These are phyloP conservation scores for Labeo catla DNA, from an alignment of 2,113 vertebrate genomes.

Conservation along the genomic window DNA sequence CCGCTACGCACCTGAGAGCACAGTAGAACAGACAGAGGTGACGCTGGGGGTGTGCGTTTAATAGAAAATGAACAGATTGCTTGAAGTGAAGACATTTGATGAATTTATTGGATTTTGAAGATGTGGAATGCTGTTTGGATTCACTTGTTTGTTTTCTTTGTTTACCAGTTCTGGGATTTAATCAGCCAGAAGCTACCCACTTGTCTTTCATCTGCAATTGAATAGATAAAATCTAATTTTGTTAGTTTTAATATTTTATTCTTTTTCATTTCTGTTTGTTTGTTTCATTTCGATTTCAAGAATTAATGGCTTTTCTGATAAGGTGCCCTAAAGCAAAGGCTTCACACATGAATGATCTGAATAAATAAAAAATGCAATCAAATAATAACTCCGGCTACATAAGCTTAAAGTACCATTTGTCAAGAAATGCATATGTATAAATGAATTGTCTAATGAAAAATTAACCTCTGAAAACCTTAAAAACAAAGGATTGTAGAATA, in stretches of 20 bases:
- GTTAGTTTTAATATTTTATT: not conserved
- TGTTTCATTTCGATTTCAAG: not conserved
- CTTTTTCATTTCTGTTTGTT: not conserved
- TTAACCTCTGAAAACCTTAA: not conserved
- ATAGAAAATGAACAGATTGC: not conserved
- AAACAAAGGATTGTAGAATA: not conserved
- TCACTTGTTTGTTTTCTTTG: not conserved
- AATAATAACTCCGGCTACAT: too few species aligned
- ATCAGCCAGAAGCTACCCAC: not conserved
- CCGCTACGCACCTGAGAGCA: not conserved
- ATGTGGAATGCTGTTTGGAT: not conserved
- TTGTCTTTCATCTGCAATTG: not conserved
- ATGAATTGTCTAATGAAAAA: not conserved
- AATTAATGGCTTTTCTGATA: not conserved
- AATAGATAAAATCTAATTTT: not conserved
- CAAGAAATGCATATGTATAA: too few species aligned
- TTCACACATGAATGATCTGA: not conserved
- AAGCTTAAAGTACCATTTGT: too few species aligned
- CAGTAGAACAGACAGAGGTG: not conserved
- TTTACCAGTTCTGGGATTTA: constrained; percentile 6
- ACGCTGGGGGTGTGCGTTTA: not conserved
- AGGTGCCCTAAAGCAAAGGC: not conserved
- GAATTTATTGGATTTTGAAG: not conserved
- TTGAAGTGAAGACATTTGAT: constrained; percentile 9
- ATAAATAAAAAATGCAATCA: not conserved